Evolutionary conservation across 64 coral and sea anemone genomes (phyloP).

Genomic region (Cladopsammia gracilis): DNA sequence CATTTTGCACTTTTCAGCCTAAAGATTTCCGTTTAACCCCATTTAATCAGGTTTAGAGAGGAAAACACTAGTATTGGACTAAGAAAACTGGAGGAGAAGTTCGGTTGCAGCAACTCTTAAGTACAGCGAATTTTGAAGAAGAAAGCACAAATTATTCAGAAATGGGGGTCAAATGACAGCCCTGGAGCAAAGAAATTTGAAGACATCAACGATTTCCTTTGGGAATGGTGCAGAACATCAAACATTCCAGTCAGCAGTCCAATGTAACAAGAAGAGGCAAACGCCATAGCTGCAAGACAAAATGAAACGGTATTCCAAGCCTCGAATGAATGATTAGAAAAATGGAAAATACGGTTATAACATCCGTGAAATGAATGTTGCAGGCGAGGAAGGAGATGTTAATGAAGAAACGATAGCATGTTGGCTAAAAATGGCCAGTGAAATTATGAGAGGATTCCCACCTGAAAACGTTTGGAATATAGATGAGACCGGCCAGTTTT

Average conservation of each 20-base stretch:
- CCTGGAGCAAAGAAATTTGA: too few species aligned
- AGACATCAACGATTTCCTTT: too few species aligned
- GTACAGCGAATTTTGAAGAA: too few species aligned
- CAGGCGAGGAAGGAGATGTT: conserved; percentile 39
- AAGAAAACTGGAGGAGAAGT: too few species aligned
- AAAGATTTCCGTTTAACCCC: too few species aligned
- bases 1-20: too few species aligned
- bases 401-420: conserved; percentile 5
- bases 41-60: too few species aligned
- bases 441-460: conserved; percentile 16
- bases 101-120: too few species aligned
- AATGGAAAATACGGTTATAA: conserved; percentile 58
- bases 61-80: too few species aligned
- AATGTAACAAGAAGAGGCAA: conserved; percentile 43
- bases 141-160: conserved; percentile 34
- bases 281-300: conserved; percentile 47
- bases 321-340: conserved; percentile 28
- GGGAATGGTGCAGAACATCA: conserved; percentile 13
- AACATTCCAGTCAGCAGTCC: conserved; percentile 71
- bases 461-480: conserved; percentile 48
- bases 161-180: too few species aligned
- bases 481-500: too few species aligned
- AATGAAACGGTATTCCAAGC: conserved; percentile 41
- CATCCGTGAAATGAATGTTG: conserved; percentile 47
- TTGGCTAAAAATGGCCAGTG: conserved; percentile 7